Base-by-base conservation (phyloP, 2,888 invertebrate species). In the Mimas tiliae region DNA sequence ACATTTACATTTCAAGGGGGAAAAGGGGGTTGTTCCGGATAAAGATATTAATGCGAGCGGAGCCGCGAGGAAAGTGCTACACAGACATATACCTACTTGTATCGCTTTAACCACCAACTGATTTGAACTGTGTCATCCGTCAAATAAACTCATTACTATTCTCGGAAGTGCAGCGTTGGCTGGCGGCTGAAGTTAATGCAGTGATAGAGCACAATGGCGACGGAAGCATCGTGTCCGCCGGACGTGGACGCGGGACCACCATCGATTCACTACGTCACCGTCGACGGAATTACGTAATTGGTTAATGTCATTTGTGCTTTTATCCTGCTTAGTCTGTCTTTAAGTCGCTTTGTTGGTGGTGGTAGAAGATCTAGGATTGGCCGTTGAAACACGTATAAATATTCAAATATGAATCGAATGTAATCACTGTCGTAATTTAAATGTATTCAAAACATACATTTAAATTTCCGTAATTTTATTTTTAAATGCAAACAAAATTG, bases 221-320 rank as follows among this genome's bases (percentile, higher is more conserved):
- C 89, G 91, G 91, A 89, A 90, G 90, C 79, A 74, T 73, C 75
- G 77, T 87, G 87, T 91, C 90, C 91, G 90, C 87, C 90, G 91
- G 92, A 91, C 80, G 86, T 90, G 91, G 92, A 91, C 81, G 86
- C 79, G 79, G 76, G 83, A 77, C 86, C 87, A 82, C 85, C 83
- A 82, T 78, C 84, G 82, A 85, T 50, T 45, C 45, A 19, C 38
- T 42, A 42, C 42, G 58, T 58, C 58, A 58, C 9, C 38, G n/a
- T 14, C 12, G 9, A 42, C 58, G 38, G 38, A 38, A 42, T 19
- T 42, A 58, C 6, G 21, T 58, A 19, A 58, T 58, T 19, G 58
- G 12, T 52, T 33, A 33, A 52, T 58, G 19, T 12, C 42, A 42
- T 38, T 58, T 42, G 58, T 19, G 19, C 4, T 27, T 21, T 21